A percentile compares a stretch with the other conserved stretches of the same genome.
Evolutionary conservation across 2,113 vertebrate genomes (phyloP).

Genomic region (Hippocampus mohnikei): DNA sequence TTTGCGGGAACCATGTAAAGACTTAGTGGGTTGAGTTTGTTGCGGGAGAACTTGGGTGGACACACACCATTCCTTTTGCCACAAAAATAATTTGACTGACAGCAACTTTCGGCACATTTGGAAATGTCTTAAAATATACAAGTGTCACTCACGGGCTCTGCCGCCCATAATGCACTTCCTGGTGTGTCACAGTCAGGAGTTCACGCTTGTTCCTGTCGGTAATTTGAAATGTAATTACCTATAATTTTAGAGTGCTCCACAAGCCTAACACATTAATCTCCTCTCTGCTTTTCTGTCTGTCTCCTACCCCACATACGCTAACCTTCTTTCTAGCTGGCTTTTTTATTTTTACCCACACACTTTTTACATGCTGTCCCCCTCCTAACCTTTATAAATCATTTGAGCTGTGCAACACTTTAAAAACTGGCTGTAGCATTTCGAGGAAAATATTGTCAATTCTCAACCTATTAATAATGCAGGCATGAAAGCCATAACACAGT

Average conservation of each 20-base stretch:
- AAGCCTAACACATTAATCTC: slow-evolving; percentile 62
- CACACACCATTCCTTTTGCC: not conserved
- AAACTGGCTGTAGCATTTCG: too few relatives aligned
- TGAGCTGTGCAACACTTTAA: too few relatives aligned
- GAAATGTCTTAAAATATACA: slow-evolving; percentile 21
- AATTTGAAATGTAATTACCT: slow-evolving; percentile 71
- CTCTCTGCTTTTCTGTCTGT: slow-evolving; percentile 30
- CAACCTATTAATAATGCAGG: too few relatives aligned
- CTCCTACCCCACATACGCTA: not conserved
- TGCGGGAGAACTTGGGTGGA: not conserved
- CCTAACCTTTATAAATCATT: not conserved
- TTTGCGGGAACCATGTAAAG: too few relatives aligned
- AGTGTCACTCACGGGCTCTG: slow-evolving; percentile 40
- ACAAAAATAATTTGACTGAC: not conserved
- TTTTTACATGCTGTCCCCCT: slow-evolving; percentile 2
- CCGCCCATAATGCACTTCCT: slow-evolving; percentile 51
- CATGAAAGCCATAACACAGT: too few relatives aligned
- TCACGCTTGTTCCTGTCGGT: slow-evolving; percentile 56
- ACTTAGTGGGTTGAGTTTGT: not conserved
- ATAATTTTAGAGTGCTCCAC: slow-evolving; percentile 62
- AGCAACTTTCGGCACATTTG: not conserved
- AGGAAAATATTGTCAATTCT: too few relatives aligned
- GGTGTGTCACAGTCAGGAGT: slow-evolving; percentile 46
- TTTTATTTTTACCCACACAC: slow-evolving; percentile 64
- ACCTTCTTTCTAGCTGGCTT: slow-evolving; percentile 22